Conservation (phyloP, 2,797 vertebrate species). For the Argyrosomus regius region DNA sequence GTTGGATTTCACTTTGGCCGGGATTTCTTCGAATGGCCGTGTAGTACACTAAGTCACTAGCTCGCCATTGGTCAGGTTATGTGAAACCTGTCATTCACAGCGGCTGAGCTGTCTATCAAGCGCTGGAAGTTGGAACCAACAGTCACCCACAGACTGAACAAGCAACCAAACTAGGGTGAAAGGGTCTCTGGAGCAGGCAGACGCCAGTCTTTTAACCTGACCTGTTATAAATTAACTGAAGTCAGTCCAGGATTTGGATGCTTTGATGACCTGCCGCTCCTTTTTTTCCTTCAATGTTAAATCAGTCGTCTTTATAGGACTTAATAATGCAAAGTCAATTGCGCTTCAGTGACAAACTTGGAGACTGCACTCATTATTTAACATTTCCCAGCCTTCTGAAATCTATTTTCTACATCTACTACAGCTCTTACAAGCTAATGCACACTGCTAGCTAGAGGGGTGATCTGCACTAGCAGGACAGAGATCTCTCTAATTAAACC, state of each 20-base stretch:
- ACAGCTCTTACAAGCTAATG: constrained; percentile 12
- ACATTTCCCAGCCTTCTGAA: neutral
- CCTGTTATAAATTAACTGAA: constrained; percentile 38
- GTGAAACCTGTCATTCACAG: constrained; percentile 49
- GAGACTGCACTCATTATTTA: neutral
- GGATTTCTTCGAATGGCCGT: constrained; percentile 46
- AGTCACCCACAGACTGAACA: constrained; percentile 22
- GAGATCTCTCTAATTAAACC: constrained; percentile 24
- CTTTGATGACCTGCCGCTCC: constrained; percentile 1
- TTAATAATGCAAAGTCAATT: constrained; percentile 14
- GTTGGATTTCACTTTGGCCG: constrained; percentile 57
- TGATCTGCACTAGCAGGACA: neutral
- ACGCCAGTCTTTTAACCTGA: constrained; percentile 10
- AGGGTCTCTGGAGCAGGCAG: neutral
- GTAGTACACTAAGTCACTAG: constrained; percentile 36
- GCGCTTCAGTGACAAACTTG: neutral
- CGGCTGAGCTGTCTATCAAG: constrained; percentile 31
- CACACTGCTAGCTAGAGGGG: neutral
- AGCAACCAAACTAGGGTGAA: constrained; percentile 26
- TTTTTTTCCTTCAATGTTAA: neutral
- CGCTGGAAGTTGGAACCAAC: constrained; percentile 26
- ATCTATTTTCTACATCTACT: constrained; percentile 4
- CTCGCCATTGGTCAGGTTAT: constrained; percentile 45
- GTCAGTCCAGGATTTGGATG: constrained; percentile 1
- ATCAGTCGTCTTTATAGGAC: neutral